phyloP scores from a whole-genome alignment of 2,888 invertebrate species.

The Conops quadrifasciatus region DNA sequence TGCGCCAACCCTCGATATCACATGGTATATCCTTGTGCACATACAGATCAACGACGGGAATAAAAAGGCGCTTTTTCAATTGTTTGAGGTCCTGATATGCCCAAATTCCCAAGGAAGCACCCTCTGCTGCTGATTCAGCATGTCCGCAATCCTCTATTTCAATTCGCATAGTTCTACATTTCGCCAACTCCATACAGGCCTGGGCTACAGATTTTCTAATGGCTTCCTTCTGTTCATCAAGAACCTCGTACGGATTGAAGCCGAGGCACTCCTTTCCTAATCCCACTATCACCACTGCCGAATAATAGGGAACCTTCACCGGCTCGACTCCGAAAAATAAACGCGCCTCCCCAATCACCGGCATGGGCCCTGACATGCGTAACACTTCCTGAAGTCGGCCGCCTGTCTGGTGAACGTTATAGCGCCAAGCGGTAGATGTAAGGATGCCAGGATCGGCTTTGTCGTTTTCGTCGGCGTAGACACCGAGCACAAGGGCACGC shows the following conservation, averaged over 20 bases:
- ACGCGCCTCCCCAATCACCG: slow-evolving; percentile 68
- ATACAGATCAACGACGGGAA: slow-evolving; percentile 65
- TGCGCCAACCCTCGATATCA: slow-evolving; percentile 76
- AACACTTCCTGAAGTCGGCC: slow-evolving; percentile 70
- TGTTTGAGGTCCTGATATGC: slow-evolving; percentile 70
- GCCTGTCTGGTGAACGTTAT: slow-evolving; percentile 66
- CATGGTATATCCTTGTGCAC: slow-evolving; percentile 72
- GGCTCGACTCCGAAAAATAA: slow-evolving; percentile 74
- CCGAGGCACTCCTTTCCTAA: slow-evolving; percentile 75
- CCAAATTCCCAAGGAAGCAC: slow-evolving; percentile 75
- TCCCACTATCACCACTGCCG: slow-evolving; percentile 78
- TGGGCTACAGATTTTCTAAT: slow-evolving; percentile 75
- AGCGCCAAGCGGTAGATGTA: slow-evolving; percentile 71
- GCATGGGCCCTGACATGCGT: slow-evolving; percentile 67
- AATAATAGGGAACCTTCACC: slow-evolving; percentile 65
- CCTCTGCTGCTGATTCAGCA: slow-evolving; percentile 83
- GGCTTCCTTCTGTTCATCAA: slow-evolving; percentile 79
- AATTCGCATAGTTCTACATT: slow-evolving; percentile 69
- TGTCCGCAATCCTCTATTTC: slow-evolving; percentile 78
- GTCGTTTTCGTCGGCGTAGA: slow-evolving; percentile 71
- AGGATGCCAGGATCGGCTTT: slow-evolving; percentile 68
- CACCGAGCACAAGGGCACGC: slow-evolving; percentile 71
- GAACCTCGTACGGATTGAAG: slow-evolving; percentile 74
- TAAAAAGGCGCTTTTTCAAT: slow-evolving; percentile 50
- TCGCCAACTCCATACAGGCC: slow-evolving; percentile 70